Evolutionary conservation across 1,140 invertebrate species (phyloP).

Genomic region (Phocides pigmalion): DNA sequence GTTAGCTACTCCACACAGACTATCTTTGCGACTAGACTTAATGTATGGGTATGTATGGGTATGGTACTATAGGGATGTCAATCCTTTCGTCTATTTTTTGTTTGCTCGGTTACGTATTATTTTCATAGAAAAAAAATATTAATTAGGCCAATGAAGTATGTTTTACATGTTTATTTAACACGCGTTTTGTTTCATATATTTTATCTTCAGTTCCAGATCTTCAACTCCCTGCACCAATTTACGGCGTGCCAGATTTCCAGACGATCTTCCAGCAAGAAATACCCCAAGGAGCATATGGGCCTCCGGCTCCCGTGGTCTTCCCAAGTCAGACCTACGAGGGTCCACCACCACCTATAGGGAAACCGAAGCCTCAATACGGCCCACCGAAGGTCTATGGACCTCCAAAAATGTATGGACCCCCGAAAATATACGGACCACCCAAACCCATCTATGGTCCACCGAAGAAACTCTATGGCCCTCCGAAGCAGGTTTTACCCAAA

Average conservation of each 20-base stretch:
- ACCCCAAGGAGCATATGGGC: slow-evolving; percentile 73
- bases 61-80: too few relatives aligned
- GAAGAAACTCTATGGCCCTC: slow-evolving; percentile 74
- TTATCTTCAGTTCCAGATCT: slow-evolving; percentile 60
- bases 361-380: slow-evolving; percentile 72
- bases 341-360: slow-evolving; percentile 74
- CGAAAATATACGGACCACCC: slow-evolving; percentile 65
- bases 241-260: slow-evolving; percentile 81
- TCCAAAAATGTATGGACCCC: slow-evolving; percentile 69
- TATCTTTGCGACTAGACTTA: too few relatives aligned
- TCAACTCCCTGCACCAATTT: slow-evolving; percentile 81
- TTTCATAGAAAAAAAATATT: too few relatives aligned
- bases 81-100: too few relatives aligned
- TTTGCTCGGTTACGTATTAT: too few relatives aligned
- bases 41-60: too few relatives aligned
- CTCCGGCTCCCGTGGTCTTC: slow-evolving; percentile 65
- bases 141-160: too few relatives aligned
- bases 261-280: slow-evolving; percentile 77
- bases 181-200: too few relatives aligned
- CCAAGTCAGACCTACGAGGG: slow-evolving; percentile 68
- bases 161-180: too few relatives aligned
- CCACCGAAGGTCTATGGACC: slow-evolving; percentile 68
- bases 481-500: slow-evolving; percentile 77
- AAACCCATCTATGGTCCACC: slow-evolving; percentile 78
- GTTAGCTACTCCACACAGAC: too few relatives aligned